Conservation (phyloP, 2,113 vertebrate genomes). For the Pedionomus torquatus region DNA sequence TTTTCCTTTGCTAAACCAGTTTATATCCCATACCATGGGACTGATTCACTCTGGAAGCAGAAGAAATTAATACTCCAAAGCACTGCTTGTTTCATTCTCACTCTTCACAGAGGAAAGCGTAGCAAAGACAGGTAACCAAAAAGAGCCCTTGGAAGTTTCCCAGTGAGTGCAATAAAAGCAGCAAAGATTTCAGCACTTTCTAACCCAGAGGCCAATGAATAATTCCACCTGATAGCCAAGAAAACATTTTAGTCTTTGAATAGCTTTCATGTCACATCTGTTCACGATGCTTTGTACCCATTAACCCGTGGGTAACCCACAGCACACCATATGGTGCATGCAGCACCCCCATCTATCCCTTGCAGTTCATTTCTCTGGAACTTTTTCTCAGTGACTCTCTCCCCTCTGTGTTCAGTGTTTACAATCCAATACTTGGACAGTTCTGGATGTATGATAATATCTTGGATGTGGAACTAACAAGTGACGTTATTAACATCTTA, state of each 20-base stretch:
- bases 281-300: not conserved
- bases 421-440: not conserved
- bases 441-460: not conserved
- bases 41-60: not conserved
- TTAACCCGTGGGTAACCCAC: not conserved
- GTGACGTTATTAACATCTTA: not conserved
- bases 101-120: not conserved
- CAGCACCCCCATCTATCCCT: not conserved
- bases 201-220: not conserved
- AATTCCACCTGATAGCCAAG: constrained; percentile 3
- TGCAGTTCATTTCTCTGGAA: not conserved
- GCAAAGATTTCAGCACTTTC: not conserved
- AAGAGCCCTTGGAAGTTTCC: not conserved
- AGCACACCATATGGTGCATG: not conserved
- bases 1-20: not conserved
- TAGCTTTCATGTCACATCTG: not conserved
- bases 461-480: not conserved
- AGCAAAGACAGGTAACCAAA: not conserved
- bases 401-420: not conserved
- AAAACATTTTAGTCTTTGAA: not conserved
- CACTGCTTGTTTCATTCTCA: not conserved
- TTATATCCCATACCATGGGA: not conserved
- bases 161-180: not conserved
- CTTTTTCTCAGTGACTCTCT: not conserved
- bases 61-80: not conserved